Base-by-base conservation (phyloP, 2,113 vertebrate species). In the Seriola rivoliana region DNA sequence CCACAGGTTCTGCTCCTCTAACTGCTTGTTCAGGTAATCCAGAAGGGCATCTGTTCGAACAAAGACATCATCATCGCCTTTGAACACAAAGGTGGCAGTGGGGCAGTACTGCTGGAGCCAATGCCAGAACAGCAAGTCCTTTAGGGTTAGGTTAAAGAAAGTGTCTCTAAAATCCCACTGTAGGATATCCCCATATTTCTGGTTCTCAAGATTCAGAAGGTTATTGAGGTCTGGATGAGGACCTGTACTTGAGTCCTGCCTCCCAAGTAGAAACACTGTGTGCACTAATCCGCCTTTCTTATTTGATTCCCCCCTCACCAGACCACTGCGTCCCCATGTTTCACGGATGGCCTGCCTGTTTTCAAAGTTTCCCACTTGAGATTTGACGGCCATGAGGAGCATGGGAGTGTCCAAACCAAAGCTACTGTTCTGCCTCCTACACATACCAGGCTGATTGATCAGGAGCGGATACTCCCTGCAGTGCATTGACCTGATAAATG, bases 51-150 rank as follows among this genome's bases (percentile, higher is more conserved):
- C 87, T 0, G 95, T 96, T 69, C 95, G 92, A 7, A 96, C 92
- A 12, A 96, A 96, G 32, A 96, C 94, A 40, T 96, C 96, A 48
- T 96, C 96, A 0, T 96, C 96, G 7, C 96, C 96, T 74, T 96
- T 96, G 85, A 96, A 96, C 66, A 96, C 44, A 52, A 94, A 96
- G 1, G 75, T 70, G 0, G 91, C 94, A 0, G 60, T 83, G 16
- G 93, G 90, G 78, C 96, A 96, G 85, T 87, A 84, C 4, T 75
- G n/a, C 34, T 86, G 54, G 17, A 96, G 48, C 96, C 96, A 96
- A 0, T 69, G 71, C 94, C 95, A 96, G 70, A 96, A 96, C 19
- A 96, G 81, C n/a, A 96, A 40, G 62, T 96, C 96, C 85, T 96
- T 96, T 8, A 96, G 80, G 7, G 96, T 96, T 63, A 96, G 88